Evolutionary conservation across 2,797 vertebrate genomes (phyloP), one percentile per base, ranked within the genome.

Genomic region (Eidolon dupreanum): DNA sequence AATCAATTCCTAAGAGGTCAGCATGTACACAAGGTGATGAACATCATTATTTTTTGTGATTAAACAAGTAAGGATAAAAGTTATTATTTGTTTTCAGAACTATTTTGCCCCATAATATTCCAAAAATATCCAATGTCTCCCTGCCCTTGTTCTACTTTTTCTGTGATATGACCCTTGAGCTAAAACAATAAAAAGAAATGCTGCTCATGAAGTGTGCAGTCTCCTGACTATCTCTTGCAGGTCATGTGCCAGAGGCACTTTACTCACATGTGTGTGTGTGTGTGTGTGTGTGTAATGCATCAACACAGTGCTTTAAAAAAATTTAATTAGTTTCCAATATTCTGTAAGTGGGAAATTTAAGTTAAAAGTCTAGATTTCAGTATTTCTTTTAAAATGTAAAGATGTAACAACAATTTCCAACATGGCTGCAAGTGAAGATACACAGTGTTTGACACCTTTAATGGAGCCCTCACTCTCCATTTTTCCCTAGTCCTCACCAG

Each of bases 381-480:
- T 88, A 74, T 59, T 83, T 94, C 38, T 57, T 78, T 55, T 38
- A 94, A 96, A 93, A 49, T 33, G 24, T 70, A 26, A 92, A 38
- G 75, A 24, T 36, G 2, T 16, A 66, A 78, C 36, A 65, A 65
- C 19, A 46, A 7, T 12, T 16, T 2, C 8, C 24, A 46, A n/a
- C 31, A 6, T 41, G 43, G 57, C 11, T 65, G 77, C 59, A 73
- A 61, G 55, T 26, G 20, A 81, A 82, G 11, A 55, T 1, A 46
- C 8, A 7, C 9, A 17, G 16, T 16, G 3, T 13, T 43, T 38
- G 5, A 28, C 6, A 19, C 26, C 5, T n/a, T 22, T 22, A 49
- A 51, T 19, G 6, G 26, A 17, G 31, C 8, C 46, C 41, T 90
- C 24, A 13, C 5, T 15, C 4, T 74, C 57, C 26, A 7, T 57